Conservation (phyloP, 1,140 invertebrate species). For the Drosophila funebris region DNA sequence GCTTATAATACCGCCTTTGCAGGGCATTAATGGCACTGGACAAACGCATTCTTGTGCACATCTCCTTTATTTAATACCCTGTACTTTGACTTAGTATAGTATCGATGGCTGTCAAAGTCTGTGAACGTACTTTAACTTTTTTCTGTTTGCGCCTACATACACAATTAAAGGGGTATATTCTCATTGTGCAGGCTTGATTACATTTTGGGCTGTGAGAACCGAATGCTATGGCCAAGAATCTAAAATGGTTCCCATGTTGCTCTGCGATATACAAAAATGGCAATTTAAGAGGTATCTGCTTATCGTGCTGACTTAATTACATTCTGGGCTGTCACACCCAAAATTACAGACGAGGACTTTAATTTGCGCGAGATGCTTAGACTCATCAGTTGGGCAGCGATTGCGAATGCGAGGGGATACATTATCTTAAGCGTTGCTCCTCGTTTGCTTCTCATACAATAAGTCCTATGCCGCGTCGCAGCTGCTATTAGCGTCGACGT, state of each 20-base stretch:
- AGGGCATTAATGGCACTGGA: constrained; percentile 12
- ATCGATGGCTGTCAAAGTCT: too few relatives aligned
- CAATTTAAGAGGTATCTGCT: neutral
- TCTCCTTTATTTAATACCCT: neutral
- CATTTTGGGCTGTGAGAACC: too few relatives aligned
- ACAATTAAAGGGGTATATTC: too few relatives aligned
- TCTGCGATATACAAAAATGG: too few relatives aligned
- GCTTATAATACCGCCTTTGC: constrained; percentile 5
- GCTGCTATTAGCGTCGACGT: constrained; percentile 14
- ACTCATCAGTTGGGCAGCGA: constrained; percentile 40
- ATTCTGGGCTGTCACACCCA: neutral
- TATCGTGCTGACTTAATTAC: neutral
- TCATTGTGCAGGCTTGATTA: too few relatives aligned
- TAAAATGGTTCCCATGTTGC: too few relatives aligned
- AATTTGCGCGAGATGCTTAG: constrained; percentile 58
- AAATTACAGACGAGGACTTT: constrained; percentile 44
- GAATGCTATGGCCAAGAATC: too few relatives aligned
- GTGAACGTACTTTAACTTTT: too few relatives aligned
- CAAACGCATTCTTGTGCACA: constrained; percentile 11
- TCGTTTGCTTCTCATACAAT: constrained; percentile 59
- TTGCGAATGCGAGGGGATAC: constrained; percentile 21
- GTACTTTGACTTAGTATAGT: too few relatives aligned
- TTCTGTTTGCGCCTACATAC: too few relatives aligned
- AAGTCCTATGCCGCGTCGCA: constrained; percentile 54
- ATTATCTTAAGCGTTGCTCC: constrained; percentile 66